phyloP scores from a whole-genome alignment of 2,888 invertebrate genomes.

The Hypomecis atomaria region DNA sequence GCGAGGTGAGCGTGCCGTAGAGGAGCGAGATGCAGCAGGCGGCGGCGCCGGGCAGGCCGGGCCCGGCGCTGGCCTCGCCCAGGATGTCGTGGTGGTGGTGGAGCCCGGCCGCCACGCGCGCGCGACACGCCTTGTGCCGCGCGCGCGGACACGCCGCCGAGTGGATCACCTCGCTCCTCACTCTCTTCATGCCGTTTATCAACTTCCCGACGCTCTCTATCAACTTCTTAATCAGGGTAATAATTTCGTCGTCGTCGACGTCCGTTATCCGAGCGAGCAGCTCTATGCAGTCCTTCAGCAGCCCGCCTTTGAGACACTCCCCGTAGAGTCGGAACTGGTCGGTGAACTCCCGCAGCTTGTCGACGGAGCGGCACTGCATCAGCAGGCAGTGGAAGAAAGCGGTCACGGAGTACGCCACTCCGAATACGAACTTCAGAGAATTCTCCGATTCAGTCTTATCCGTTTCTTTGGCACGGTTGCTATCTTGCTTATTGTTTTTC shows the following conservation, averaged over 20 bases:
- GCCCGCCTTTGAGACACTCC: conserved; percentile 84
- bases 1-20: conserved; percentile 79
- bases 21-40: conserved; percentile 84
- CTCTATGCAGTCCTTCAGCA: conserved; percentile 83
- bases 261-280: conserved; percentile 81
- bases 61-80: conserved; percentile 74
- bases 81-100: conserved; percentile 86
- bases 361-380: conserved; percentile 81
- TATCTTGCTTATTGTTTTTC: conserved; percentile 66
- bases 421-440: conserved; percentile 85
- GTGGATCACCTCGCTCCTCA: conserved; percentile 84
- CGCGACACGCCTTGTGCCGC: conserved; percentile 80
- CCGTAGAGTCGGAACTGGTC: conserved; percentile 85
- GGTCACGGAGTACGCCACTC: conserved; percentile 83
- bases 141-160: conserved; percentile 78
- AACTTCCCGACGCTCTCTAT: conserved; percentile 84
- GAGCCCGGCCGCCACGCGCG: conserved; percentile 71
- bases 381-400: conserved; percentile 85
- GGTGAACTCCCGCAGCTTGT: conserved; percentile 83
- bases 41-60: conserved; percentile 69
- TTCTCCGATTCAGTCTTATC: conserved; percentile 76
- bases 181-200: conserved; percentile 83
- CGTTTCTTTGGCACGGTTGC: conserved; percentile 56
- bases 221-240: conserved; percentile 78
- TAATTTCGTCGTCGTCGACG: conserved; percentile 63